Conservation (phyloP, 2,113 vertebrate genomes). For the Bettongia penicillata region DNA sequence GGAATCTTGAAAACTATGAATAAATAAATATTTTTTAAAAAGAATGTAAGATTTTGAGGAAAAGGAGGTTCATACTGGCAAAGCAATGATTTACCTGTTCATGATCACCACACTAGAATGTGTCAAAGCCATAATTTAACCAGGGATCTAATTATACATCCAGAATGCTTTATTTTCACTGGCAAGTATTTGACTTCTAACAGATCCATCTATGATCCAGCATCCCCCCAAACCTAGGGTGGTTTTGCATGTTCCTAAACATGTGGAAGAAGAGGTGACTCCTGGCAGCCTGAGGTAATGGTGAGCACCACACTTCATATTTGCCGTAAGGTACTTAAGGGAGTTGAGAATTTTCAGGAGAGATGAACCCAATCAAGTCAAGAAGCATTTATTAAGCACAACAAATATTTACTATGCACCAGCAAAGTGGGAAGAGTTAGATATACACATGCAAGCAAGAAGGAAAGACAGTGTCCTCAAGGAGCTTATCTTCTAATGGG, state of each 20-base stretch:
- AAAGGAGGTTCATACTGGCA: neutral
- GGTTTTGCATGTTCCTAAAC: too few species aligned
- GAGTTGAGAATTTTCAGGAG: too few species aligned
- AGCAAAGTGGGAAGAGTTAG: neutral
- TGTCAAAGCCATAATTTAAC: neutral
- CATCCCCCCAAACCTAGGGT: neutral
- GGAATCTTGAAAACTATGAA: too few species aligned
- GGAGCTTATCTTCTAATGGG: neutral
- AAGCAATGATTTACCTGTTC: neutral
- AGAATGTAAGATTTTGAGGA: too few species aligned
- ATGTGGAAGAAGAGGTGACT: too few species aligned
- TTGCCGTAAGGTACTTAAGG: too few species aligned
- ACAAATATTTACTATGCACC: too few species aligned
- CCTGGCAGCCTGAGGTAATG: too few species aligned
- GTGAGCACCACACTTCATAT: too few species aligned
- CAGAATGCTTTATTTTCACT: neutral
- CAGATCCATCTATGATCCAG: neutral
- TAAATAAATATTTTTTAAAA: too few species aligned
- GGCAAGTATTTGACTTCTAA: neutral
- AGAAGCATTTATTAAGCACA: too few species aligned
- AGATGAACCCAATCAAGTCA: too few species aligned
- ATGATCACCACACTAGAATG: neutral
- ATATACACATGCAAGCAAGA: neutral
- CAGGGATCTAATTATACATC: neutral
- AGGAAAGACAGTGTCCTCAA: neutral